Percentiles rank a stretch among this genome's conserved stretches.
phyloP scores from a whole-genome alignment of 1,140 invertebrate genomes.

The Homalodisca vitripennis region DNA sequence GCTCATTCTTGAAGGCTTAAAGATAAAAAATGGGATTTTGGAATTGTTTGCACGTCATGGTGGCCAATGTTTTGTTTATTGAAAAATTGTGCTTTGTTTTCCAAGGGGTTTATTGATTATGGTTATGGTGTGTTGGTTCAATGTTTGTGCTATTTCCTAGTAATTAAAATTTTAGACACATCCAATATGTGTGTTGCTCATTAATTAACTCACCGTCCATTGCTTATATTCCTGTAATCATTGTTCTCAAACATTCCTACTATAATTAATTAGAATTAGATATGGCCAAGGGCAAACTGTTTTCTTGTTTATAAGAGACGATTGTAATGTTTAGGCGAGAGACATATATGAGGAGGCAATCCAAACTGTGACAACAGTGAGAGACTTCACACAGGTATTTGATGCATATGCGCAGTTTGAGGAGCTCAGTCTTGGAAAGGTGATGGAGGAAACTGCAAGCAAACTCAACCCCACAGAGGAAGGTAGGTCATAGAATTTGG shows the following conservation, averaged over 20 bases:
- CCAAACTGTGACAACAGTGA: constrained; percentile 92
- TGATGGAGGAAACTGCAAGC: constrained; percentile 84
- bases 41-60: no score
- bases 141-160: neutral
- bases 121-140: no score
- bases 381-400: constrained; percentile 99
- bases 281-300: no score
- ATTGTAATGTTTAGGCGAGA: constrained; percentile 61
- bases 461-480: constrained; percentile 71
- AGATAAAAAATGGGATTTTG: neutral
- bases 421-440: constrained; percentile 87
- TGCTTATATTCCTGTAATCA: no score
- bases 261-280: no score
- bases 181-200: no score
- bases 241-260: no score
- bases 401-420: constrained; percentile 99
- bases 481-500: constrained; percentile 47
- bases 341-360: constrained; percentile 99
- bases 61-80: no score
- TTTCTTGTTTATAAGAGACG: no score
- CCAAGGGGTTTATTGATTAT: no score
- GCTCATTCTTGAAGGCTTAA: neutral
- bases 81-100: no score
- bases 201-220: no score
- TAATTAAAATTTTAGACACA: neutral